A percentile compares a stretch with the other conserved stretches of the same genome.
These are phyloP conservation scores for Falco cherrug DNA, from an alignment of 2,797 vertebrate genomes.

Conservation along the genomic window DNA sequence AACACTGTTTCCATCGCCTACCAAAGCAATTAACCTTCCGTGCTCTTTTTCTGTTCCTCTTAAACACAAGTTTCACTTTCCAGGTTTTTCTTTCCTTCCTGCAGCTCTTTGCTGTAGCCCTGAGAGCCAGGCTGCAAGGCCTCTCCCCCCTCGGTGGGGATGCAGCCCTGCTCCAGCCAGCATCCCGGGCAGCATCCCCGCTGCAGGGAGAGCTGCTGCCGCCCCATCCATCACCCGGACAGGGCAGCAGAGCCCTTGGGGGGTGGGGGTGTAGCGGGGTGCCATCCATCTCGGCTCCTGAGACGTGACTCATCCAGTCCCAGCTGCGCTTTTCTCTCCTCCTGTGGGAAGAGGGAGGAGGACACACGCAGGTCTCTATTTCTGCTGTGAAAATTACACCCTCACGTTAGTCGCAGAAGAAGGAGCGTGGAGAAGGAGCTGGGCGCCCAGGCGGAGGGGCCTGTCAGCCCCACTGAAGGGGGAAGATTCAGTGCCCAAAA, in stretches of 20 bases:
- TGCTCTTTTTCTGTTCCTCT: background rate
- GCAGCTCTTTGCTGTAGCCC: background rate
- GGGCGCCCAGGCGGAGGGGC: background rate
- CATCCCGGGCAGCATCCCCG: background rate
- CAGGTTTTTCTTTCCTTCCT: background rate
- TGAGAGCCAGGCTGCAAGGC: background rate
- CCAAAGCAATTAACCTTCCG: background rate
- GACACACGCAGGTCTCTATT: background rate
- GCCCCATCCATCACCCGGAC: background rate
- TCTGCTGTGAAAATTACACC: constrained; percentile 17
- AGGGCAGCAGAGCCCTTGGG: background rate
- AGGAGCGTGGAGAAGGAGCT: background rate
- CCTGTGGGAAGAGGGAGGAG: constrained; percentile 15
- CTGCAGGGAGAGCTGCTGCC: background rate
- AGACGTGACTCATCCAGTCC: constrained; percentile 42
- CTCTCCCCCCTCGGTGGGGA: background rate
- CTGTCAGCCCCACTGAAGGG: background rate
- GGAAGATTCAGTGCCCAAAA: background rate
- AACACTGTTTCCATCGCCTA: background rate
- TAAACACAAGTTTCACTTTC: background rate
- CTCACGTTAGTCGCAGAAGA: background rate
- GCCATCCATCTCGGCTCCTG: background rate
- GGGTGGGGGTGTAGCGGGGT: background rate
- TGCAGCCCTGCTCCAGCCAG: no score
- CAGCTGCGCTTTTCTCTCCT: constrained; percentile 36